Base-by-base conservation (phyloP, 1,140 invertebrate species). In the Philotrypesis tridentata region DNA sequence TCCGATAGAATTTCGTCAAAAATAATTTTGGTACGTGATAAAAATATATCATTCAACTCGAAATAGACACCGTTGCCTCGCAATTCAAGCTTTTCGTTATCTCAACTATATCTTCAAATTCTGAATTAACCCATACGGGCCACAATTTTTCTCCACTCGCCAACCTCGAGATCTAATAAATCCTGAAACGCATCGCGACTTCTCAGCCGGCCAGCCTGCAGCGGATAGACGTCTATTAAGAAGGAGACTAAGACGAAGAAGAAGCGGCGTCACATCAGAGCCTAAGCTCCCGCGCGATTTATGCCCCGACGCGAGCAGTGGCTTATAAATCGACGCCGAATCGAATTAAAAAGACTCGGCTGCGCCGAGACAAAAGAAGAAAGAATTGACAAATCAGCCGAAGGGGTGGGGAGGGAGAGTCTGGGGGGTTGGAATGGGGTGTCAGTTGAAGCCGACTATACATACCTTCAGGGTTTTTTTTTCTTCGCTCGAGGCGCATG, bases 331-430 rank as follows among this genome's bases (percentile, higher is more conserved):
- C 27, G 76, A 43, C 40, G 61, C 12, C 17, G 43, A 79, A 79
- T 79, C 48, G 55, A 79, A 79, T 79, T 79, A 79, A 79, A 71
- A 27, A 72, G 61, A n/a, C n/a, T n/a, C n/a, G n/a, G n/a, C n/a
- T n/a, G 25, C 68, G 55, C 37, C 48, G 55, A 33, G 55, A 74
- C 61, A 48, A 67, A 70, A 70, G 65, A 55, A 78, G 65, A 68
- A 78, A 78, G 43, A 79, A n/a, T 60, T 37, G 43, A 72, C 76
- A 79, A 55, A 79, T 55, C 77, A 71, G 29, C 29, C 31, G 61
- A 68, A 72, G 70, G 27, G n/a, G n/a, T 27, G n/a, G 7, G 21
- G 4, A 55, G 48, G n/a, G 48, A 12, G 14, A 0, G n/a, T 17
- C 48, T n/a, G n/a, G n/a, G n/a, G n/a, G n/a, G n/a, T n/a, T n/a